Evolutionary conservation across 2,888 invertebrate species (phyloP).

Genomic region (Amblyjoppa fuscipennis): DNA sequence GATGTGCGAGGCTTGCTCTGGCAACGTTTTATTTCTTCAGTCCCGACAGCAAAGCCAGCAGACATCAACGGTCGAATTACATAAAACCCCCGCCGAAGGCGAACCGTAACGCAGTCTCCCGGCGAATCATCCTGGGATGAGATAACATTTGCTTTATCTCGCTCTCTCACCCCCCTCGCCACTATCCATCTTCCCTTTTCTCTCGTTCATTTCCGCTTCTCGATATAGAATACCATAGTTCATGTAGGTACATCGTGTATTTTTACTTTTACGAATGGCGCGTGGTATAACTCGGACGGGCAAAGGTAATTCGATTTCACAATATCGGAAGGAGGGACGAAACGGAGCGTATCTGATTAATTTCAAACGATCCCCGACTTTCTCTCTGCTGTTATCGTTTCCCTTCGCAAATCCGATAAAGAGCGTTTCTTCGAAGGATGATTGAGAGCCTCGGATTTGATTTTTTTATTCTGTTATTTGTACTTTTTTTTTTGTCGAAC

Average conservation of each 20-base stretch:
- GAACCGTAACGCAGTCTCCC: conserved; percentile 38
- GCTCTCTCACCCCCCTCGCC: conserved; percentile 32
- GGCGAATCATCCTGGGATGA: conserved; percentile 49
- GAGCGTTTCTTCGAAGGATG: conserved; percentile 21
- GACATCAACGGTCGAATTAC: conserved; percentile 57
- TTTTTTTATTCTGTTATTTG: background rate
- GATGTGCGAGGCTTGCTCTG: conserved; percentile 16
- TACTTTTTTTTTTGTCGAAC: background rate
- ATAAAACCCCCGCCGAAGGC: conserved; percentile 42
- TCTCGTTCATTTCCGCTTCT: conserved; percentile 41
- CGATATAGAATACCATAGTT: conserved; percentile 19
- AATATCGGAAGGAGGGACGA: conserved; percentile 26
- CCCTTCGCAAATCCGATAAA: conserved; percentile 38
- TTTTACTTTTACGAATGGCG: conserved; percentile 41
- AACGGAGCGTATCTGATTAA: conserved; percentile 55
- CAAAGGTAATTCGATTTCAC: conserved; percentile 32
- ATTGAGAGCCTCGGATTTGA: background rate
- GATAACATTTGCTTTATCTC: conserved; percentile 54
- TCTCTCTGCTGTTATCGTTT: conserved; percentile 16
- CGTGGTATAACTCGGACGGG: conserved; percentile 5
- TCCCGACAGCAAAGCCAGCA: conserved; percentile 35
- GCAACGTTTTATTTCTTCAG: conserved; percentile 34
- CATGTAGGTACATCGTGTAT: conserved; percentile 18
- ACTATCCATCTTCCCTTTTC: conserved; percentile 12
- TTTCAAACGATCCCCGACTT: conserved; percentile 45